phyloP scores from a whole-genome alignment of 2,797 vertebrate species.

The Enteromius thamalakanensis region DNA sequence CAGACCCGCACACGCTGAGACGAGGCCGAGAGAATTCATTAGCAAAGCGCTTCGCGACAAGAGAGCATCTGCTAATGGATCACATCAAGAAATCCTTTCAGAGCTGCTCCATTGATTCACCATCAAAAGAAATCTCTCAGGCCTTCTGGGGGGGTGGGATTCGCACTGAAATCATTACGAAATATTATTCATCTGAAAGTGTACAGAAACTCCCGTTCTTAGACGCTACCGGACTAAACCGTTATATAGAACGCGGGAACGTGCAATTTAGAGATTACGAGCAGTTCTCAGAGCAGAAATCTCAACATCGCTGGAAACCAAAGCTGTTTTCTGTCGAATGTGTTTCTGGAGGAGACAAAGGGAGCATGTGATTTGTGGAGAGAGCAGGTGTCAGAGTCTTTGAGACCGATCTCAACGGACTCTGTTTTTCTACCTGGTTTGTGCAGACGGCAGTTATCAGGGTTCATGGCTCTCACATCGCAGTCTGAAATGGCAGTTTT shows the following conservation, averaged over 20 bases:
- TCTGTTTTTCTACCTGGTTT: not conserved
- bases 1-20: constrained; percentile 18
- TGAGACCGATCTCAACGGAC: not conserved
- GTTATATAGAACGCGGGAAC: not conserved
- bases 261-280: not conserved
- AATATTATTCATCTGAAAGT: constrained; percentile 9
- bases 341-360: not conserved
- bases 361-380: constrained; percentile 9
- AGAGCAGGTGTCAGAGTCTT: constrained; percentile 37
- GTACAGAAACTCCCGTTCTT: not conserved
- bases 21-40: constrained; percentile 42
- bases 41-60: constrained; percentile 1
- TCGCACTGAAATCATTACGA: constrained; percentile 8
- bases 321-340: not conserved
- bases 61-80: constrained; percentile 42
- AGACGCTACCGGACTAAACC: not conserved
- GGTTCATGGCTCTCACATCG: not conserved
- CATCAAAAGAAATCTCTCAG: constrained; percentile 19
- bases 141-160: constrained; percentile 7
- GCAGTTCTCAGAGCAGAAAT: not conserved
- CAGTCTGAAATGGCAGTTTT: constrained; percentile 16
- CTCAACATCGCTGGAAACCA: not conserved
- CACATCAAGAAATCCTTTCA: constrained; percentile 47
- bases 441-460: not conserved
- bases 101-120: constrained; percentile 41